Conservation (phyloP, 2,113 vertebrate genomes). For the Hoplias malabaricus region DNA sequence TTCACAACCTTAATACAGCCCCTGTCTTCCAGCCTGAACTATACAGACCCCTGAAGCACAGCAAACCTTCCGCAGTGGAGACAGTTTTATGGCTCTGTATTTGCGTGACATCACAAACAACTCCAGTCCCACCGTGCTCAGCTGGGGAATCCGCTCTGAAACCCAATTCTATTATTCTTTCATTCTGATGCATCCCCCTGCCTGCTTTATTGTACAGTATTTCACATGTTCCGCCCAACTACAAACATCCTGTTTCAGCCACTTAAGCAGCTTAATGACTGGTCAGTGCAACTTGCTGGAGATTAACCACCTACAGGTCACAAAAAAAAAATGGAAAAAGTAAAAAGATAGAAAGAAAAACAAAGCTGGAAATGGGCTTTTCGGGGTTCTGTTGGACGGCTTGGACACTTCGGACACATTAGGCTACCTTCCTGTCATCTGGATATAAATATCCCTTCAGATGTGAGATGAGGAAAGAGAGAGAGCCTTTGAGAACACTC, state of each 20-base stretch:
- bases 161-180: constrained; percentile 52
- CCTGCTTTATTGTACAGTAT: constrained; percentile 47
- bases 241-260: constrained; percentile 58
- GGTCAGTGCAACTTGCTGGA: constrained; percentile 43
- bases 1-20: too few relatives aligned
- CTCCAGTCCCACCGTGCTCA: background rate
- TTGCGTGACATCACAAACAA: background rate
- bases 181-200: constrained; percentile 49
- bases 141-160: background rate
- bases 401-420: constrained; percentile 55
- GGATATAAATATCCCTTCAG: constrained; percentile 67
- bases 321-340: constrained; percentile 37
- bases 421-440: constrained; percentile 62
- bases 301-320: constrained; percentile 54
- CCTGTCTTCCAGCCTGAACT: too few relatives aligned
- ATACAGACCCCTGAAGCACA: background rate
- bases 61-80: background rate
- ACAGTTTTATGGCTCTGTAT: background rate
- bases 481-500: constrained; percentile 63
- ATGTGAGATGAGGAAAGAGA: constrained; percentile 50
- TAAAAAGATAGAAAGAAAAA: constrained; percentile 54
- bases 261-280: constrained; percentile 63
- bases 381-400: constrained; percentile 44
- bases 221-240: constrained; percentile 57
- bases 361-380: constrained; percentile 47